Percentiles rank a stretch among this genome's conserved stretches.
phyloP scores from a whole-genome alignment of 2,797 vertebrate species.

The Gambusia yucatana region DNA sequence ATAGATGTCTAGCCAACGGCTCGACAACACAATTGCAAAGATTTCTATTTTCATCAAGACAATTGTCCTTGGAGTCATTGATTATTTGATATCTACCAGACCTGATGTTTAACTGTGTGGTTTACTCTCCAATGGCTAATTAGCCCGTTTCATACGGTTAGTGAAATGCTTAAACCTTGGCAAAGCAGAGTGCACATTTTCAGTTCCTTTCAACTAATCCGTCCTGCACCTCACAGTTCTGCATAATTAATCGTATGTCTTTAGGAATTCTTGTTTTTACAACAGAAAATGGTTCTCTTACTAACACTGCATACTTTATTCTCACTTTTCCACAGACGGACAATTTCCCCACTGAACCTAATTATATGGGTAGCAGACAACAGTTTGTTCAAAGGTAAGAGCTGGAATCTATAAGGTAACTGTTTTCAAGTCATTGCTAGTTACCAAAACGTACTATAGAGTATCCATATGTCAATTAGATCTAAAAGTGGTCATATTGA shows the following conservation, averaged over 20 bases:
- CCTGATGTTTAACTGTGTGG: conserved; percentile 85
- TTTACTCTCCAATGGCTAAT: conserved; percentile 86
- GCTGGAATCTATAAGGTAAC: conserved; percentile 83
- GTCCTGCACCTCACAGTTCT: conserved; percentile 53
- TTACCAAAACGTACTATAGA: conserved; percentile 9
- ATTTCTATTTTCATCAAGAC: conserved; percentile 50
- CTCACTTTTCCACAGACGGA: conserved; percentile 94
- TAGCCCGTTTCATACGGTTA: conserved; percentile 84
- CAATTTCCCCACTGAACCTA: conserved; percentile 99
- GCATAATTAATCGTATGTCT: conserved; percentile 92
- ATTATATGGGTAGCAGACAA: conserved; percentile 99
- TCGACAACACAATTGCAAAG: conserved; percentile 11
- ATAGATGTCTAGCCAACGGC: conserved; percentile 26
- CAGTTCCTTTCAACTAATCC: conserved; percentile 23
- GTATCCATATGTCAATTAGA: conserved; percentile 30
- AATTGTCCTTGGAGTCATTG: conserved; percentile 44
- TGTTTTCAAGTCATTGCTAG: conserved; percentile 35
- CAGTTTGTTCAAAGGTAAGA: conserved; percentile 99
- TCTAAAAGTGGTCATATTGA: conserved; percentile 22
- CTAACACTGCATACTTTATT: conserved; percentile 64
- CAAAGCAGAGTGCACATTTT: conserved; percentile 72
- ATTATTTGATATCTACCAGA: conserved; percentile 53
- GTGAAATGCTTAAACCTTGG: conserved; percentile 88
- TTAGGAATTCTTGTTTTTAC: conserved; percentile 89
- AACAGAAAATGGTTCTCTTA: conserved; percentile 87